Evolutionary conservation across 1,140 invertebrate species (phyloP).

Genomic region (Panagrolaimus sp.): DNA sequence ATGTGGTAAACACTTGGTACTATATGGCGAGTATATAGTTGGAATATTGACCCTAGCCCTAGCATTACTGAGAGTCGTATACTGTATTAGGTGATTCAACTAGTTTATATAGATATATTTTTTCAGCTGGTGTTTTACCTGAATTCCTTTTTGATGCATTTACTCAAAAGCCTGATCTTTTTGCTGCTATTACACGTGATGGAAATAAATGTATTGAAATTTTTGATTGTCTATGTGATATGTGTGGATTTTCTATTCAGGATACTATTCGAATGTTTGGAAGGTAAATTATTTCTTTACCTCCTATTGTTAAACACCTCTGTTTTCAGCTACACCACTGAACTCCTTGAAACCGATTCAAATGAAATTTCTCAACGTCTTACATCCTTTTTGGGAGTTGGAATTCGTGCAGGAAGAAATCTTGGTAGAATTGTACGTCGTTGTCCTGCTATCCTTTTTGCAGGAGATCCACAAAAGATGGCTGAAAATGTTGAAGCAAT

Average conservation of each 20-base stretch:
- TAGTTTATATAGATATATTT: too few species aligned
- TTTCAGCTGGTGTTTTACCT: slow-evolving; percentile 9
- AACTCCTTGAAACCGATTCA: not conserved
- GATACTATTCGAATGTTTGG: slow-evolving; percentile 12
- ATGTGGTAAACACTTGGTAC: too few species aligned
- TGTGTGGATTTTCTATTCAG: not conserved
- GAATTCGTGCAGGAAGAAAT: slow-evolving; percentile 8
- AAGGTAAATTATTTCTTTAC: not conserved
- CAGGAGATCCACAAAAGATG: slow-evolving; percentile 24
- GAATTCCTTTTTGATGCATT: slow-evolving; percentile 7
- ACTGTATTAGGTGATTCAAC: too few species aligned
- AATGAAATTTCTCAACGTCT: not conserved
- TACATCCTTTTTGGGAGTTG: not conserved
- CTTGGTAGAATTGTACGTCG: slow-evolving; percentile 15
- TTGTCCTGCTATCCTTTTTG: slow-evolving; percentile 34
- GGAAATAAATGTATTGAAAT: not conserved
- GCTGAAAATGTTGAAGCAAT: slow-evolving; percentile 15
- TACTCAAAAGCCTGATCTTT: not conserved
- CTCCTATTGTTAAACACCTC: not conserved
- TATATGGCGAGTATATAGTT: too few species aligned
- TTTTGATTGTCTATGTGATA: slow-evolving; percentile 1
- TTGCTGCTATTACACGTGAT: not conserved
- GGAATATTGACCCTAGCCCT: too few species aligned
- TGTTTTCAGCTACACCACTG: slow-evolving; percentile 5
- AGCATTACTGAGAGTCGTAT: too few species aligned